phyloP scores from a whole-genome alignment of 2,113 vertebrate genomes.

The Corythornis madagascariensis region DNA sequence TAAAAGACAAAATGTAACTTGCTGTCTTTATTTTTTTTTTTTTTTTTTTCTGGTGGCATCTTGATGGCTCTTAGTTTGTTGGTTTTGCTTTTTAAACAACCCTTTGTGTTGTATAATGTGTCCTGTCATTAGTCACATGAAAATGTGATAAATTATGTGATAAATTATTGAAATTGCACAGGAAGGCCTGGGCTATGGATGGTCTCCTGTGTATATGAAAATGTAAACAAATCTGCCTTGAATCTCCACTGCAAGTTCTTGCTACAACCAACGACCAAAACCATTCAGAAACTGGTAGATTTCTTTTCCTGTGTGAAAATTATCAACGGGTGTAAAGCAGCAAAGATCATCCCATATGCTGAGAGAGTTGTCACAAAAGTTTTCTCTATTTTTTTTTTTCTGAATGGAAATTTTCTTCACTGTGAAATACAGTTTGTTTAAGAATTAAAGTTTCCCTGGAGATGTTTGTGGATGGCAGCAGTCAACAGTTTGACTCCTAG shows the following conservation, averaged over 20 bases:
- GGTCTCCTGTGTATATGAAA: neutral
- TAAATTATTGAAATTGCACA: neutral
- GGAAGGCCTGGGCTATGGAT: neutral
- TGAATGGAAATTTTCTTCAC: neutral
- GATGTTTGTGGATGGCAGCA: neutral
- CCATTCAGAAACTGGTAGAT: neutral
- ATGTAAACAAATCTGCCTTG: neutral
- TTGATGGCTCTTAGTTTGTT: neutral
- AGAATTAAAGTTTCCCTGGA: neutral
- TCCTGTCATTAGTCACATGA: neutral
- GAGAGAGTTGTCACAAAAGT: neutral
- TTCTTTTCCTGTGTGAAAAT: neutral
- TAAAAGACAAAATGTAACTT: conserved; percentile 48
- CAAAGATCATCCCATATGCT: neutral
- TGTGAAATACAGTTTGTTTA: neutral
- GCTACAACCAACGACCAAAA: neutral
- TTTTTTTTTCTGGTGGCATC: conserved; percentile 7
- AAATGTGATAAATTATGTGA: neutral
- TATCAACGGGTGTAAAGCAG: neutral
- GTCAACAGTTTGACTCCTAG: neutral
- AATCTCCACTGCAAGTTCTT: neutral
- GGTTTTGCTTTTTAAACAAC: neutral
- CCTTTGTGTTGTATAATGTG: neutral
- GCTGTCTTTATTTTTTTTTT: neutral
- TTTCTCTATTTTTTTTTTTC: neutral